Conservation (phyloP, 2,888 invertebrate species). For the Tillus elongatus region DNA sequence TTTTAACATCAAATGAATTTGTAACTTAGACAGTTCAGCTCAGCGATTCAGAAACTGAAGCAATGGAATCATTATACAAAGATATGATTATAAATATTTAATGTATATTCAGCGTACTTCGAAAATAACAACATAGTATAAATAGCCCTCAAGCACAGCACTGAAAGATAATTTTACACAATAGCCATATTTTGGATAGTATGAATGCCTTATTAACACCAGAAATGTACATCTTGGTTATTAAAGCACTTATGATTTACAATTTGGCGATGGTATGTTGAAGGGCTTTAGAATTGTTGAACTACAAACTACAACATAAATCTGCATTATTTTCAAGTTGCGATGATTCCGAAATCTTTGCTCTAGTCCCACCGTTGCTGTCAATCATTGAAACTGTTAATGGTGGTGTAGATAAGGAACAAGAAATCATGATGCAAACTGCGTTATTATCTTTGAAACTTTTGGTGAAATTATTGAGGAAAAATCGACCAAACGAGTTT, state of each 20-base stretch:
- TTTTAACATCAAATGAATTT: slow-evolving; percentile 61
- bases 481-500: slow-evolving; percentile 59
- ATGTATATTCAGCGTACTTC: slow-evolving; percentile 58
- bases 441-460: slow-evolving; percentile 75
- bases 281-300: slow-evolving; percentile 78
- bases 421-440: slow-evolving; percentile 68
- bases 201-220: slow-evolving; percentile 71
- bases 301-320: slow-evolving; percentile 65
- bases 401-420: slow-evolving; percentile 50
- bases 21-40: slow-evolving; percentile 55
- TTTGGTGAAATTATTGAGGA: slow-evolving; percentile 63
- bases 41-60: slow-evolving; percentile 40
- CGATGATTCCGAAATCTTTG: slow-evolving; percentile 40
- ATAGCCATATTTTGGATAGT: slow-evolving; percentile 70
- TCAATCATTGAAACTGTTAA: slow-evolving; percentile 48
- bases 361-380: slow-evolving; percentile 54
- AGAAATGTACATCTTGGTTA: slow-evolving; percentile 68
- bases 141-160: slow-evolving; percentile 57
- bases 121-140: slow-evolving; percentile 51
- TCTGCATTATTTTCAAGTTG: slow-evolving; percentile 51
- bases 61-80: slow-evolving; percentile 57
- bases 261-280: slow-evolving; percentile 61
- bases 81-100: slow-evolving; percentile 58
- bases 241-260: slow-evolving; percentile 64
- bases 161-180: slow-evolving; percentile 73